These are phyloP conservation scores for Hybos culiciformis DNA, from an alignment of 2,888 invertebrate genomes.

Conservation along the genomic window DNA sequence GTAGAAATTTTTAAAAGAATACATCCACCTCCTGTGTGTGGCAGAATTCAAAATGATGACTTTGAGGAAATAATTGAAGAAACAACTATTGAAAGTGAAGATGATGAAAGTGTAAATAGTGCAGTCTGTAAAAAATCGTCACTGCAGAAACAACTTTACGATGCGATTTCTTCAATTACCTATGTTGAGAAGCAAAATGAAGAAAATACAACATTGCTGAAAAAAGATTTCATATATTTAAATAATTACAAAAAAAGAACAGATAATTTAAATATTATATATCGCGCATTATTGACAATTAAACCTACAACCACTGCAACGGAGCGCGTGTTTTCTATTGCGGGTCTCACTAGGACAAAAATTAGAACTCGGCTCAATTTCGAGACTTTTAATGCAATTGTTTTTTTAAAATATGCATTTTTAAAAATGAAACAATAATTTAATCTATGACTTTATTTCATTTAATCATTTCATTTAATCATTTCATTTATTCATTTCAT, in stretches of 20 bases:
- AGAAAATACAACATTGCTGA: neutral
- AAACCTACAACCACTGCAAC: neutral
- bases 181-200: neutral
- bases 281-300: neutral
- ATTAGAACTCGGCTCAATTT: neutral
- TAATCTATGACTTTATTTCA: too few species aligned
- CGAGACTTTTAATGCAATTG: neutral
- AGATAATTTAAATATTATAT: neutral
- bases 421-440: neutral
- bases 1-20: neutral
- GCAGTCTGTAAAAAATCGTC: too few species aligned
- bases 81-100: neutral
- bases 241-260: neutral
- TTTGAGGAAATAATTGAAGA: neutral
- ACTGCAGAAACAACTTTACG: neutral
- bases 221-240: neutral
- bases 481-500: too few species aligned
- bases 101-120: too few species aligned
- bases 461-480: too few species aligned
- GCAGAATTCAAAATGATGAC: too few species aligned
- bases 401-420: slow-evolving; percentile 1
- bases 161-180: neutral
- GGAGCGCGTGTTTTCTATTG: neutral
- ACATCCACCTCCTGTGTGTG: too few species aligned
- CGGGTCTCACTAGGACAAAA: neutral